These are phyloP conservation scores for Sebastes iracundus DNA, from an alignment of 2,797 vertebrate genomes.

Conservation along the genomic window DNA sequence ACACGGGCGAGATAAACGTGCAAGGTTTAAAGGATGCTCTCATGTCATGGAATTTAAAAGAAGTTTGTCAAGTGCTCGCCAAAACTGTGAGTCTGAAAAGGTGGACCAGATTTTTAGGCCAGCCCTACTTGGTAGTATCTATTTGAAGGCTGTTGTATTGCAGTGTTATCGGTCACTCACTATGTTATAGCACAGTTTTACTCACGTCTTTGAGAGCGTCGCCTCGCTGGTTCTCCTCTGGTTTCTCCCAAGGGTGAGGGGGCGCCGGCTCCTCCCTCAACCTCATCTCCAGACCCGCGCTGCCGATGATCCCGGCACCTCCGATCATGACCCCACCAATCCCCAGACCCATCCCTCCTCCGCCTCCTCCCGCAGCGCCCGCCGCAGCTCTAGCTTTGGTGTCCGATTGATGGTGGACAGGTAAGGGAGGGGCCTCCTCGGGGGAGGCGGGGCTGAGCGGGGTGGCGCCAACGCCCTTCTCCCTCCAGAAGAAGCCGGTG, in stretches of 20 bases:
- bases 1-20: no score
- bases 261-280: slow-evolving; percentile 60
- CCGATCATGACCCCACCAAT: neutral
- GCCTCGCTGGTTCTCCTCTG: slow-evolving; percentile 58
- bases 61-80: no score
- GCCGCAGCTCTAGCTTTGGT: slow-evolving; percentile 46
- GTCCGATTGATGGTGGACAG: slow-evolving; percentile 78
- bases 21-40: no score
- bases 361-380: neutral
- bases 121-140: no score
- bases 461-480: slow-evolving; percentile 80
- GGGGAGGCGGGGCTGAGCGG: slow-evolving; percentile 88
- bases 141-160: no score
- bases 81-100: no score
- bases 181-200: neutral
- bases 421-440: slow-evolving; percentile 82
- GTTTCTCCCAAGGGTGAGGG: slow-evolving; percentile 78
- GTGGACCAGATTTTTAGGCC: no score
- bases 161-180: neutral
- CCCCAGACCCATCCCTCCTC: slow-evolving; percentile 4
- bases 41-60: no score
- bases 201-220: slow-evolving; percentile 60
- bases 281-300: slow-evolving; percentile 34
- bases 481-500: slow-evolving; percentile 92
- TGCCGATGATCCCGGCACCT: slow-evolving; percentile 12